Evolutionary conservation across 2,113 vertebrate species (phyloP).

Genomic region (Pleuronectes platessa): DNA sequence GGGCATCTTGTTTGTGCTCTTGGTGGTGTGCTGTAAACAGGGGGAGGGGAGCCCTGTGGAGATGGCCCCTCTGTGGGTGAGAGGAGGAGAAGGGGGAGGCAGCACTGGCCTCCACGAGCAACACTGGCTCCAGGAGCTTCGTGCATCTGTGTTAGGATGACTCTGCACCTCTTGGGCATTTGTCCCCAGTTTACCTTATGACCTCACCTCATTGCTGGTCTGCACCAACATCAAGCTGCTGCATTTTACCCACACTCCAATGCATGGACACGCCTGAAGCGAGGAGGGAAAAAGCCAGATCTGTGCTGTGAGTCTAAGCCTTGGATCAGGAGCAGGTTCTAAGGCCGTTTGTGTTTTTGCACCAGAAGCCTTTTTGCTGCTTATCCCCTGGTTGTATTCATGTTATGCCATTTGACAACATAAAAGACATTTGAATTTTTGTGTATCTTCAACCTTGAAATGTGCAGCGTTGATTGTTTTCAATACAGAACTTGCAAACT

Average conservation of each 20-base stretch:
- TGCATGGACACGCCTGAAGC: not conserved
- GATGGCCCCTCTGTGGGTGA: not conserved
- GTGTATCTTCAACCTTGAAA: too few relatives aligned
- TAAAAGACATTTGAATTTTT: too few relatives aligned
- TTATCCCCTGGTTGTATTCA: conserved; percentile 43
- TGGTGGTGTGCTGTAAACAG: conserved; percentile 24
- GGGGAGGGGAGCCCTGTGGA: conserved; percentile 26
- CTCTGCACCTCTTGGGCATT: conserved; percentile 37
- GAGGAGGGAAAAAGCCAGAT: too few relatives aligned
- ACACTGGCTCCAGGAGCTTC: not conserved
- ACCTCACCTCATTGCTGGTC: conserved; percentile 14
- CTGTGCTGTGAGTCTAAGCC: not conserved
- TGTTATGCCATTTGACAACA: not conserved
- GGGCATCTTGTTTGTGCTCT: conserved; percentile 15
- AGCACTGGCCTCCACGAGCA: conserved; percentile 22
- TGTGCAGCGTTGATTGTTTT: conserved; percentile 8
- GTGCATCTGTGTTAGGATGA: conserved; percentile 39
- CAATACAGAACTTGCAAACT: conserved; percentile 7
- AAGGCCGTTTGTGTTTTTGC: conserved; percentile 26
- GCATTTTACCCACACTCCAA: not conserved
- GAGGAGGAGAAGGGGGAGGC: not conserved
- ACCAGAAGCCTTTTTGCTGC: conserved; percentile 7
- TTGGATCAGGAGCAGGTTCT: conserved; percentile 28
- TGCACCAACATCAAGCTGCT: conserved; percentile 1
- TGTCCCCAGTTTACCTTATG: conserved; percentile 35